Evolutionary conservation across 2,888 invertebrate species (phyloP), one percentile per base, ranked within the genome.

Genomic region (Pandemis corylana): DNA sequence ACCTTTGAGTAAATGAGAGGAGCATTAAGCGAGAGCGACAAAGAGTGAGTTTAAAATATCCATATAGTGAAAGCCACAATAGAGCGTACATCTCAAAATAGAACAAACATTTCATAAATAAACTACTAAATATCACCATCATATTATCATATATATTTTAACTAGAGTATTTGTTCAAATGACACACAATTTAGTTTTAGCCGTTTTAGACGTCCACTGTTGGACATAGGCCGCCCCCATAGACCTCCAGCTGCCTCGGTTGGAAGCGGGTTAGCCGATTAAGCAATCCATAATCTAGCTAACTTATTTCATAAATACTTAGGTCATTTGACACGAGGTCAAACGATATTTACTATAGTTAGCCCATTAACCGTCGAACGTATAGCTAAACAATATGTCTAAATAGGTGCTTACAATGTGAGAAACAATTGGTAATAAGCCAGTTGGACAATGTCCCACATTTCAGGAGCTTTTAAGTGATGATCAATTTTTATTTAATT

Each of bases 291-390:
- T 68, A 73, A 73, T 56, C 44, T 42, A 20, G 56, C 53, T 13
- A 51, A 56, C 36, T 63, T 68, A 65, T 49, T 65, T 68, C 72
- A 49, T 42, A 65, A 73, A 15, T 53, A 65, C 65, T 15, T 49
- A 12, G 69, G 42, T 20, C 68, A 73, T 73, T 65, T 65, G 59
- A 73, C 65, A 59, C 73, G 59, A 73, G 73, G 73, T 69, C 73
- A 59, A 2, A n/a, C 61, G 15, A 65, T 68, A 68, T 49, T 41
- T 66, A 36, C 51, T n/a, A 49, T 41, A 59, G 44, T 42, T 56
- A 42, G 49, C 5, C 59, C 20, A 41, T 51, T 67, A 67, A 67
- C 49, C 53, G 42, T 49, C n/a, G 12, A 41, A 10, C 6, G 59
- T 56, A 53, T 56, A 49, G 46, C 15, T 65, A 49, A 51, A 73